Base-by-base conservation (phyloP, 2,113 vertebrate species). In the Nicator chloris region DNA sequence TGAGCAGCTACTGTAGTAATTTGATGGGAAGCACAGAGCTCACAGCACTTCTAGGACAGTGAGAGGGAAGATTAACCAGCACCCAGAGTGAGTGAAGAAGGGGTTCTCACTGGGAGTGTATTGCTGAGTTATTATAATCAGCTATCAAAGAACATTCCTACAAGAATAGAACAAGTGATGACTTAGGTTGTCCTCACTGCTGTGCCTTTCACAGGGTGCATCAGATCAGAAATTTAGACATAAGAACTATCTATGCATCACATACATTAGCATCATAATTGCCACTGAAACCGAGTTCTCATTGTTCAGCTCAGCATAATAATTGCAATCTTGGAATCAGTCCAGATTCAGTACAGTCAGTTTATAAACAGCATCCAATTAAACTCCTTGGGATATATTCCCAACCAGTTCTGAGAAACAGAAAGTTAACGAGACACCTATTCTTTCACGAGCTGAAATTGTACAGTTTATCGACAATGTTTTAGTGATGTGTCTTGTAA, bases 251-350 rank as follows among this genome's bases (percentile, higher is more conserved):
- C 60, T 82, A 30, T 49, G 24, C 60, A 78, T 66, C 56, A 50
- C 40, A 88, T 56, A 80, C 33, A 71, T 90, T 83, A 95, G 89
- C 85, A 93, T 87, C 94, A 90, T 77, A 83, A 86, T 65, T 93
- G 80, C 66, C 80, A 85, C 65, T 65, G 82, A 88, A 94, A 84
- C 45, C 45, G 75, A 91, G 64, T 49, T 69, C 83, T 80, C 72
- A 37, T 76, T 93, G 57, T 82, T 90, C 85, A 35, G 14, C 60
- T 85, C 81, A 80, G 56, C 42, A 37, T 56, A 65, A 93, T 56
- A 94, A 75, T 23, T 88, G 69, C 57, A 84, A n/a, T 63, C 76
- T 79, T 86, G 68, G 72, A 92, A 72, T 65, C 45, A 69, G 87
- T 66, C 77, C 93, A 88, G 71, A 47, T 60, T 47, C 77, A 40